These are phyloP conservation scores for Papilio xuthus DNA, from an alignment of 1,140 invertebrate species.

Conservation along the genomic window DNA sequence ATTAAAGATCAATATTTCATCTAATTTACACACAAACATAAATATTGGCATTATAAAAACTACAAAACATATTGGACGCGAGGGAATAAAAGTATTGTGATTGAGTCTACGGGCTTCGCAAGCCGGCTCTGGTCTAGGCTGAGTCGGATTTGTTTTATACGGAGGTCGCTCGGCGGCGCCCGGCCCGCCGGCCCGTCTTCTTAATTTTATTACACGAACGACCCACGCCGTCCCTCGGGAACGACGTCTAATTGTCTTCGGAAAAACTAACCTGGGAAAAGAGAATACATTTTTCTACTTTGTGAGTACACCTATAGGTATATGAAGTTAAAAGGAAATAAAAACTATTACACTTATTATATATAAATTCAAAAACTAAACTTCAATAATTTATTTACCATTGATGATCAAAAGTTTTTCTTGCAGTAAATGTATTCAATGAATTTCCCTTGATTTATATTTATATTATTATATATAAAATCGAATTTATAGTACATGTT, in stretches of 20 bases:
- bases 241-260: conserved; percentile 74
- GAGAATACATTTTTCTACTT: conserved; percentile 38
- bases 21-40: neutral
- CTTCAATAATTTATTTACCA: no score
- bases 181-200: conserved; percentile 64
- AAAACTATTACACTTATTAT: neutral
- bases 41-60: neutral
- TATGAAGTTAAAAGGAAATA: neutral
- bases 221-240: conserved; percentile 60
- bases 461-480: no score
- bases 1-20: neutral
- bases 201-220: conserved; percentile 79
- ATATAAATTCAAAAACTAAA: neutral
- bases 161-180: conserved; percentile 64
- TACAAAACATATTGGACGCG: neutral
- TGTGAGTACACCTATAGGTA: conserved; percentile 22
- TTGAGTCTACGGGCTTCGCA: conserved; percentile 44
- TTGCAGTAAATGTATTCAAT: no score
- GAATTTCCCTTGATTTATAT: no score
- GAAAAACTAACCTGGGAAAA: conserved; percentile 60
- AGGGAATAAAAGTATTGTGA: conserved; percentile 4
- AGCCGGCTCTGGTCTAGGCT: conserved; percentile 49
- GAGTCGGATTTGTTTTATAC: conserved; percentile 79
- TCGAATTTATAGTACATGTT: no score
- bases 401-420: no score